phyloP scores from a whole-genome alignment of 2,113 vertebrate species.

The Lampris incognitus region DNA sequence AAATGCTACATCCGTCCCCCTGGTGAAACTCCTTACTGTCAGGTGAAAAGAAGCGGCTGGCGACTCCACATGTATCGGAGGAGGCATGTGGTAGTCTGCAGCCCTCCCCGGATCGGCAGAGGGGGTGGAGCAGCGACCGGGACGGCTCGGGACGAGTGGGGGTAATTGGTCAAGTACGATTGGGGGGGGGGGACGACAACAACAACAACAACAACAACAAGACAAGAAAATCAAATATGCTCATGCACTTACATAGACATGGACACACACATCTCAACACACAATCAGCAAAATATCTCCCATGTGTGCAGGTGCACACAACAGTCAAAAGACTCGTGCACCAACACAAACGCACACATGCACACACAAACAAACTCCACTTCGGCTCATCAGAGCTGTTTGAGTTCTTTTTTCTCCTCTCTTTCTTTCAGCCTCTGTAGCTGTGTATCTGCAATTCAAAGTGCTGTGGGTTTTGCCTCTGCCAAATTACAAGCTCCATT shows the following conservation, averaged over 20 bases:
- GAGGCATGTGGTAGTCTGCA: no score
- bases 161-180: no score
- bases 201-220: no score
- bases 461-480: slow-evolving; percentile 67
- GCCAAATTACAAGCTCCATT: slow-evolving; percentile 83
- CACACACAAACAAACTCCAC: slow-evolving; percentile 42
- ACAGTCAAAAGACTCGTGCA: neutral
- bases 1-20: no score
- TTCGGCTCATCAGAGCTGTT: slow-evolving; percentile 57
- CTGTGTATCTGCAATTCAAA: slow-evolving; percentile 76
- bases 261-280: slow-evolving; percentile 15
- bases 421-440: slow-evolving; percentile 59
- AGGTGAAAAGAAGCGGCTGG: no score
- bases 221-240: neutral
- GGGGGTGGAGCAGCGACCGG: no score
- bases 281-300: slow-evolving; percentile 18
- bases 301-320: neutral
- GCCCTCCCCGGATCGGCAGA: no score
- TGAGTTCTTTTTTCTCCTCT: slow-evolving; percentile 6
- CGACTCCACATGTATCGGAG: no score
- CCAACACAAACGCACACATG: neutral
- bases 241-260: neutral
- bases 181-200: no score
- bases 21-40: no score
- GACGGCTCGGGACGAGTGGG: no score